Conservation (phyloP, 2,113 vertebrate genomes). For the Natator depressus region DNA sequence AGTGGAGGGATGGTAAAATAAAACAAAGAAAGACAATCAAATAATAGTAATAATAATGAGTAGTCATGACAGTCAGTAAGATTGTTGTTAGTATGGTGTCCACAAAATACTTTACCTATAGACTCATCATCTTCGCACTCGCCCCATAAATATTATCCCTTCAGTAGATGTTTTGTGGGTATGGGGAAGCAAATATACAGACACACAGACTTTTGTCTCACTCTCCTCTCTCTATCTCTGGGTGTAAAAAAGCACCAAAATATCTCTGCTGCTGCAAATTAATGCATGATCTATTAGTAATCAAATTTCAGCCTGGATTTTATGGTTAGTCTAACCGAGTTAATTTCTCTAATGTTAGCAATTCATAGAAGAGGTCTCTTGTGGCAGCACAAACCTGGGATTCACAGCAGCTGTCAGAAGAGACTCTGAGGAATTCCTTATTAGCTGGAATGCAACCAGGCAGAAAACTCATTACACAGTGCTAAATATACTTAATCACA, state of each 20-base stretch:
- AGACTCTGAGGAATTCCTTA: conserved; percentile 87
- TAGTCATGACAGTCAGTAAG: neutral
- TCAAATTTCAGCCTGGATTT: conserved; percentile 86
- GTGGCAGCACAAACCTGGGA: conserved; percentile 79
- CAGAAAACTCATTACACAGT: conserved; percentile 99
- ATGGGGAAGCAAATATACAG: neutral
- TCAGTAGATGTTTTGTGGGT: neutral
- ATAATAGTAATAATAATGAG: neutral
- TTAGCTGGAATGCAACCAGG: conserved; percentile 97
- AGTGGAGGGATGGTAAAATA: neutral
- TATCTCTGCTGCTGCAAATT: conserved; percentile 10
- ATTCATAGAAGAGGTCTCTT: conserved; percentile 78
- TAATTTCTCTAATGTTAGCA: conserved; percentile 85
- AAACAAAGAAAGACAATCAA: neutral
- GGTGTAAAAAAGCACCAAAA: neutral
- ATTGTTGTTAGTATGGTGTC: neutral
- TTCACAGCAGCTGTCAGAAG: conserved; percentile 84
- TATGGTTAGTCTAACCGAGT: conserved; percentile 85
- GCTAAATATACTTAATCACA: conserved; percentile 98
- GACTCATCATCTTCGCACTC: neutral
- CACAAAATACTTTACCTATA: neutral
- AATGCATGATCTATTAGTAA: conserved; percentile 78
- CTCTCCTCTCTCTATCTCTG: neutral
- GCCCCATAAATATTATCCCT: neutral
- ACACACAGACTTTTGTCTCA: neutral